Base-by-base conservation (phyloP, 2,113 vertebrate species). In the Nesospiza acunhae region DNA sequence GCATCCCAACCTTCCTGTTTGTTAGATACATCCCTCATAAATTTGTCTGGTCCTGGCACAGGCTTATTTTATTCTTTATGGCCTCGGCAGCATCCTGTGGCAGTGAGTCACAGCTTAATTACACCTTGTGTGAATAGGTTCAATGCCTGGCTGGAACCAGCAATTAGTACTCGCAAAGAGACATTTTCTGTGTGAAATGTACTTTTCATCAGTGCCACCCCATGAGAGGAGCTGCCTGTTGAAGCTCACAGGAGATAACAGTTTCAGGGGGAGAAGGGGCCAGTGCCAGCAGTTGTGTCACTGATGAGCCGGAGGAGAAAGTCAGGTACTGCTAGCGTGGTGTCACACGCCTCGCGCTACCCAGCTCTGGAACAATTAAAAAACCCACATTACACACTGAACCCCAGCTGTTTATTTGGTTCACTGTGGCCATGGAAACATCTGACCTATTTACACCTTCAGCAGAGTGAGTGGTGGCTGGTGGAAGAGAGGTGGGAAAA, bases 71-170 rank as follows among this genome's bases (percentile, higher is more conserved):
- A 24, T 87, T 19, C 42, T 80, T 86, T 28, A 55, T 93, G 92
- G 83, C 85, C 88, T 86, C 50, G 86, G 72, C 83, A 95, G 79
- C 72, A 70, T 92, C 86, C 94, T 74, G 72, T 93, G 75, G 75
- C 82, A 87, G 63, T 97, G 95, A 97, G 78, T 97, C 94, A 96
- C 88, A 90, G 37, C 69, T 80, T 95, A 95, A 95, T 95, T 95
- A 84, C 90, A 96, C 68, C 79, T 93, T 92, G 72, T 92, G 67
- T 15, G 20, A 74, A 58, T 55, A 84, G 85, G 93, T 95, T 96
- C 90, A 92, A 5, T 75, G 79, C 64, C 0, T 5, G 12, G 4
- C 60, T 90, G 87, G 87, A 93, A 84, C 67, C 18, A 4, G 75
- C 90, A 96, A 90, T 97, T 96, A 94, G 77, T 84, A 35, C 70